A percentile compares a stretch with the other conserved stretches of the same genome.
Evolutionary conservation across 2,797 vertebrate genomes (phyloP).

Genomic region (Propithecus deckenii): DNA sequence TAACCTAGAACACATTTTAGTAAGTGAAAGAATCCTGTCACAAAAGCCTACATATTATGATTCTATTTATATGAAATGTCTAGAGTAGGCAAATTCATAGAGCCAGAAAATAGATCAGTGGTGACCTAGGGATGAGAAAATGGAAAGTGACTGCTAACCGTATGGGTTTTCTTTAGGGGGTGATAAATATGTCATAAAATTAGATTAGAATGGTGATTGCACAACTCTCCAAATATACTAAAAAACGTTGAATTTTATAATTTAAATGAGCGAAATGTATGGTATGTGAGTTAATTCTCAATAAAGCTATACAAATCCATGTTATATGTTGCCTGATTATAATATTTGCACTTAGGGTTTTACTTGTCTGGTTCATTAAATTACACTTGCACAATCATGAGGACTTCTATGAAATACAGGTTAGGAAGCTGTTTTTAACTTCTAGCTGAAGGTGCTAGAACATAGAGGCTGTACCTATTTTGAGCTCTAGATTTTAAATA

Average conservation of each 20-base stretch:
- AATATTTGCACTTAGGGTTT: not conserved
- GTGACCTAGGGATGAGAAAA: not conserved
- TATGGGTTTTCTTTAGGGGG: not conserved
- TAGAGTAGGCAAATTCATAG: not conserved
- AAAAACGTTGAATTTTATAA: not conserved
- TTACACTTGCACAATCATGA: not conserved
- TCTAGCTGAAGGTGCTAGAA: not conserved
- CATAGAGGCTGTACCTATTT: not conserved
- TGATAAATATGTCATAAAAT: not conserved
- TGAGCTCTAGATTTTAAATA: not conserved
- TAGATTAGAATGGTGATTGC: not conserved
- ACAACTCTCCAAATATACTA: not conserved
- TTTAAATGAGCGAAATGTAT: not conserved
- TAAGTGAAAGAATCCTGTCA: not conserved
- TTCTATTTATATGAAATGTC: not conserved
- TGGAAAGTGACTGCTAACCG: not conserved
- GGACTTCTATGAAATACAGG: not conserved
- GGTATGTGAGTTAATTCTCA: not conserved
- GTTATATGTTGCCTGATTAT: not conserved
- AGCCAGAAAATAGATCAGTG: not conserved
- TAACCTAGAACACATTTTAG: not conserved
- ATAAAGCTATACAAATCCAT: not conserved
- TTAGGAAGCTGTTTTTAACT: not conserved
- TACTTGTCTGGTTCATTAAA: not conserved
- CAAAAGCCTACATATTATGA: not conserved